Percentiles rank a stretch among this genome's conserved stretches.
phyloP scores from a whole-genome alignment of 2,113 vertebrate species.

The Tachycineta bicolor region DNA sequence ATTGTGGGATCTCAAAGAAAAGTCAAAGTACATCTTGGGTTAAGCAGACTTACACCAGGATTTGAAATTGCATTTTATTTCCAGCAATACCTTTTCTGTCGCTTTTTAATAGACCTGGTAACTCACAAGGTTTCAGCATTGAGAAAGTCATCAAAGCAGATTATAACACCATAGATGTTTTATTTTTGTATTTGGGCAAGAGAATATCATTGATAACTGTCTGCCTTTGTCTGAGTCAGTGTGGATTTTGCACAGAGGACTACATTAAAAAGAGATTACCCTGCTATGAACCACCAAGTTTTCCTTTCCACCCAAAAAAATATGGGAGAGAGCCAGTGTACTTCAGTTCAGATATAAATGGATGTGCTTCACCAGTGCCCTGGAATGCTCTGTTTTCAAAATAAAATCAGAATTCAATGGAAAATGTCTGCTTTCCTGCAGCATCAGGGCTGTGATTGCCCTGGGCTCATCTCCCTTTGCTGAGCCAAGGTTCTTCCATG shows the following conservation, averaged over 20 bases:
- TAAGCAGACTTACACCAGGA: not conserved
- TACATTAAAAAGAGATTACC: slow-evolving; percentile 66
- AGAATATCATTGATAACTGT: slow-evolving; percentile 58
- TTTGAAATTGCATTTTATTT: slow-evolving; percentile 2
- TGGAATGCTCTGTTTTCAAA: slow-evolving; percentile 35
- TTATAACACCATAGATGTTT: not conserved
- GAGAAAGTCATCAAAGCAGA: not conserved
- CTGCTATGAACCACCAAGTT: slow-evolving; percentile 42
- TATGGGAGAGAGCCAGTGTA: not conserved
- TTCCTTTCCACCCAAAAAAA: slow-evolving; percentile 47
- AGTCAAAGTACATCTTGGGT: not conserved
- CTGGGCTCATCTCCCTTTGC: not conserved
- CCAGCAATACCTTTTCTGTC: not conserved
- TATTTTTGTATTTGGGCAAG: slow-evolving; percentile 18
- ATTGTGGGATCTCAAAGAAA: not conserved
- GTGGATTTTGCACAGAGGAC: slow-evolving; percentile 38
- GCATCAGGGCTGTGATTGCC: not conserved
- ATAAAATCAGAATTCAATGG: not conserved
- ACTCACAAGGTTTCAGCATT: not conserved
- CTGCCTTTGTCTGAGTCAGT: not conserved
- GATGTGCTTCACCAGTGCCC: slow-evolving; percentile 34
- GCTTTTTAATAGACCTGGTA: not conserved
- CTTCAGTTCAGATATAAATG: not conserved
- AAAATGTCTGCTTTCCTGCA: not conserved
- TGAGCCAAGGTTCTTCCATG: fast-evolving